Conservation (phyloP, 2,888 invertebrate genomes). For the Leptinotarsa haldemani region DNA sequence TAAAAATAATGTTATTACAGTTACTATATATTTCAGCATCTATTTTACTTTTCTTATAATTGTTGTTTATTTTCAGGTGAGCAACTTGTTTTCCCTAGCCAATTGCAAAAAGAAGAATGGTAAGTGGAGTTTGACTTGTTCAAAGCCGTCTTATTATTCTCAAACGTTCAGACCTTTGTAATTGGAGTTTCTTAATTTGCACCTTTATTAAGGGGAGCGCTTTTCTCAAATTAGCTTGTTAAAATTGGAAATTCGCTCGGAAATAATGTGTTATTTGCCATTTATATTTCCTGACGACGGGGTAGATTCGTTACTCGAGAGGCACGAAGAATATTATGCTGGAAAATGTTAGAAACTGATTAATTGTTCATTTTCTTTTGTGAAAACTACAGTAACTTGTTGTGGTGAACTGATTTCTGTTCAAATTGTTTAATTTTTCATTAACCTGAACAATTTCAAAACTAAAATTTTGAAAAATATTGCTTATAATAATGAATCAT, state of each 20-base stretch:
- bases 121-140: conserved; percentile 11
- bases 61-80: conserved; percentile 3
- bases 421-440: too few species aligned
- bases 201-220: not conserved
- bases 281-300: not conserved
- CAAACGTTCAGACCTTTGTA: not conserved
- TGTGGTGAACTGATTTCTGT: too few species aligned
- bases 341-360: not conserved
- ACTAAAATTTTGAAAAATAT: too few species aligned
- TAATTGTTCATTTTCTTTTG: too few species aligned
- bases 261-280: conserved; percentile 11
- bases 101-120: not conserved
- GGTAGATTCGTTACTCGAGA: not conserved
- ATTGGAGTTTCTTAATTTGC: conserved; percentile 19
- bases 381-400: too few species aligned
- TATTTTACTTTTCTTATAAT: not conserved
- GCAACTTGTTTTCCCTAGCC: not conserved
- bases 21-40: not conserved
- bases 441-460: too few species aligned
- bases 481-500: too few species aligned
- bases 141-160: not conserved
- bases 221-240: conserved; percentile 10
- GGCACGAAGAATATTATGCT: not conserved
- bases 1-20: too few species aligned
- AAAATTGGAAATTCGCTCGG: conserved; percentile 15